A percentile compares a stretch with the other conserved stretches of the same genome.
Evolutionary conservation across 2,113 vertebrate genomes (phyloP).

Genomic region (Ictidomys tridecemlineatus): DNA sequence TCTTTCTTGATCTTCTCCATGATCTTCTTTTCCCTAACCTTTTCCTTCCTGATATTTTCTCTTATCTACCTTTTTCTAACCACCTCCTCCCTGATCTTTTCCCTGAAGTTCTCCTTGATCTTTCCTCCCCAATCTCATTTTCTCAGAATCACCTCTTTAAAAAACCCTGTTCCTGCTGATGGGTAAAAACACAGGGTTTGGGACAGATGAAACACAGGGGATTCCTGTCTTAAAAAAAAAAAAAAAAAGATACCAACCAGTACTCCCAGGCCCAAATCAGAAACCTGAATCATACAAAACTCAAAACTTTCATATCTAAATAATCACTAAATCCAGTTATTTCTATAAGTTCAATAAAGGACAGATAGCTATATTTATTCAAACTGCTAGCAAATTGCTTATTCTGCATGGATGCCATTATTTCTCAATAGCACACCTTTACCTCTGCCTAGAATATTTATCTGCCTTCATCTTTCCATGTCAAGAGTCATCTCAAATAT

Average conservation of each 20-base stretch:
- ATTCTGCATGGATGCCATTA: neutral
- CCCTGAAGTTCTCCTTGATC: too few species aligned
- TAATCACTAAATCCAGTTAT: slow-evolving; percentile 15
- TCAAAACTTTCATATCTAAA: neutral
- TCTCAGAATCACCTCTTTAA: too few species aligned
- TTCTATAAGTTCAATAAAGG: neutral
- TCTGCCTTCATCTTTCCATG: neutral
- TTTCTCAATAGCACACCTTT: neutral
- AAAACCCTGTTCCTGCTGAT: too few species aligned
- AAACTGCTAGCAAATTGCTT: neutral
- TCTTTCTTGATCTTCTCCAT: too few species aligned
- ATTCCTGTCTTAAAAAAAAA: too few species aligned
- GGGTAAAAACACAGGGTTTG: too few species aligned
- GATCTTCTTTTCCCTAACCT: too few species aligned
- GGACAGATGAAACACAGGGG: too few species aligned
- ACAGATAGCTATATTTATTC: neutral
- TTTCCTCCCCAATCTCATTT: too few species aligned
- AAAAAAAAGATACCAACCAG: neutral
- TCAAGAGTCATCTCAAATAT: neutral
- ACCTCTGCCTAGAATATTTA: neutral
- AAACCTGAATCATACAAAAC: neutral
- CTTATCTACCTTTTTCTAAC: too few species aligned
- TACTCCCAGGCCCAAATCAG: neutral
- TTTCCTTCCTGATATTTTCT: too few species aligned
- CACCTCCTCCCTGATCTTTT: too few species aligned